A percentile compares a stretch with the other conserved stretches of the same genome.
Conservation (phyloP, 2,797 vertebrate genomes). For the Aphelocoma californica region DNA sequence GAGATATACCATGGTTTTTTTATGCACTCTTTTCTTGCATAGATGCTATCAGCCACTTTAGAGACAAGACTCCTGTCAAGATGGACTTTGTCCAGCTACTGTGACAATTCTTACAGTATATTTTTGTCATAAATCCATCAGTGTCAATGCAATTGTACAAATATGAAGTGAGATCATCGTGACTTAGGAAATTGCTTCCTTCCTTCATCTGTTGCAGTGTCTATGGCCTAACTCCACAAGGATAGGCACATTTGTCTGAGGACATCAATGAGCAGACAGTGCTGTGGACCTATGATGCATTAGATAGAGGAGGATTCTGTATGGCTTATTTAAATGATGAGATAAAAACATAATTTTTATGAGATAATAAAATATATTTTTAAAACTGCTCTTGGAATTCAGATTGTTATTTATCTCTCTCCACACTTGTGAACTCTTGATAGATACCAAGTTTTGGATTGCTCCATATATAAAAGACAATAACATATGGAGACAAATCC, state of each 20-base stretch:
- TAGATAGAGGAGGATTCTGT: neutral
- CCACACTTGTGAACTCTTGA: neutral
- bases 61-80: neutral
- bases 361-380: neutral
- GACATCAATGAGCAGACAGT: neutral
- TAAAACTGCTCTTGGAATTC: neutral
- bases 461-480: neutral
- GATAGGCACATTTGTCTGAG: neutral
- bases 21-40: neutral
- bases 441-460: neutral
- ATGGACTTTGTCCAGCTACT: neutral
- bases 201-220: neutral
- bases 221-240: neutral
- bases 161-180: neutral
- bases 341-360: neutral
- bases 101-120: neutral
- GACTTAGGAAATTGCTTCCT: neutral
- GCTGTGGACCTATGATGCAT: neutral
- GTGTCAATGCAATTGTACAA: neutral
- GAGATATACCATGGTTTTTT: accelerated
- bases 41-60: neutral
- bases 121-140: neutral
- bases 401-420: neutral
- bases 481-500: neutral
- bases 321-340: neutral